Conservation (phyloP, 2,888 invertebrate genomes). For the Linnaemya vulpina region DNA sequence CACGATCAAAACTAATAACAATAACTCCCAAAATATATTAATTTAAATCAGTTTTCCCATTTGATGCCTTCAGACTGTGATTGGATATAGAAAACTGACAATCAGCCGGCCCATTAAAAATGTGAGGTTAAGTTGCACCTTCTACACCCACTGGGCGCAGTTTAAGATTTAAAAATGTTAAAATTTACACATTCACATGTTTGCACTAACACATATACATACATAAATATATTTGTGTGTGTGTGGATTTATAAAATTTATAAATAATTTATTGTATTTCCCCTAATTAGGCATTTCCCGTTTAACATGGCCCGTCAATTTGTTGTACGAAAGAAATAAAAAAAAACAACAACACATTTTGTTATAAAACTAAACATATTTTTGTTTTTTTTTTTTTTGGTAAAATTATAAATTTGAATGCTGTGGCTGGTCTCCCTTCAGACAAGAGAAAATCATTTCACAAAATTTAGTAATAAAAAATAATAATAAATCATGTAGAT, state of each 20-base stretch:
- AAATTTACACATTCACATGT: too few species aligned
- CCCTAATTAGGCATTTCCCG: constrained; percentile 69
- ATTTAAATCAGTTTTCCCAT: too few species aligned
- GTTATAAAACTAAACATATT: not conserved
- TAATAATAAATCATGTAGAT: not conserved
- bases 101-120: too few species aligned
- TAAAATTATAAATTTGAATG: constrained; percentile 10
- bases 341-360: too few species aligned
- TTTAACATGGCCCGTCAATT: constrained; percentile 43
- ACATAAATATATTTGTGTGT: not conserved
- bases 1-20: too few species aligned
- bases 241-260: constrained; percentile 10
- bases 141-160: too few species aligned
- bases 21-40: too few species aligned
- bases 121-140: too few species aligned
- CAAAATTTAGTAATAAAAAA: constrained; percentile 20
- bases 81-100: too few species aligned
- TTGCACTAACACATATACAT: not conserved
- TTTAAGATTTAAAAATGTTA: too few species aligned
- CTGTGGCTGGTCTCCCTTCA: not conserved
- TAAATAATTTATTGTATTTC: constrained; percentile 28
- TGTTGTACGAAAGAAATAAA: not conserved
- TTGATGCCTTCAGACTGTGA: too few species aligned
- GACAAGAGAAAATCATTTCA: not conserved
- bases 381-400: not conserved